A percentile compares a stretch with the other conserved stretches of the same genome.
phyloP scores from a whole-genome alignment of 2,888 invertebrate species.

The Noctua pronuba region DNA sequence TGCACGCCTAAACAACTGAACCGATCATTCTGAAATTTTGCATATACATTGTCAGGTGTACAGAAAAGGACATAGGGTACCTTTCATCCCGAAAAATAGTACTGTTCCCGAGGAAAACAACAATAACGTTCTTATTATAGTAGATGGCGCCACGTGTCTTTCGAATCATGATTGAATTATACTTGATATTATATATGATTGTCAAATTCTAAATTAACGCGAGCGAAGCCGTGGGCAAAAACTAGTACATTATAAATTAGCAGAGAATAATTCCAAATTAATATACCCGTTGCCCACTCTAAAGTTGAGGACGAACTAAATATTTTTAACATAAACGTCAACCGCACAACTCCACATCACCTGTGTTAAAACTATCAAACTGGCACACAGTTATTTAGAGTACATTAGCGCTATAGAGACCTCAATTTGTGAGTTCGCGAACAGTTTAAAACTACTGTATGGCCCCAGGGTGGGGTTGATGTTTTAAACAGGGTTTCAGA shows the following conservation, averaged over 20 bases:
- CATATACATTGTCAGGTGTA: no score
- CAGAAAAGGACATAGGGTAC: no score
- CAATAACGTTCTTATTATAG: no score
- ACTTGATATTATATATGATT: no score
- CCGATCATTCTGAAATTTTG: no score
- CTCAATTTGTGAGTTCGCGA: constrained; percentile 77
- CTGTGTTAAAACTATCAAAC: constrained; percentile 68
- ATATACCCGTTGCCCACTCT: neutral
- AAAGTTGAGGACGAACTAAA: constrained; percentile 17
- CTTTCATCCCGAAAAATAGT: no score
- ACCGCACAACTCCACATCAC: constrained; percentile 49
- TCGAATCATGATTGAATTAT: no score
- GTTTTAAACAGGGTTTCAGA: constrained; percentile 71
- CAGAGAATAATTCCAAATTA: neutral
- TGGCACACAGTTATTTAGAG: constrained; percentile 68
- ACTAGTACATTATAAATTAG: neutral
- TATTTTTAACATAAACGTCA: constrained; percentile 45
- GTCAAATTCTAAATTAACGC: no score
- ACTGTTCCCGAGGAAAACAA: no score
- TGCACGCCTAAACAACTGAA: no score
- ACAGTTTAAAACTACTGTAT: constrained; percentile 77
- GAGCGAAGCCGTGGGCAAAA: no score
- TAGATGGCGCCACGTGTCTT: no score
- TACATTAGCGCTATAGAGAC: constrained; percentile 75
- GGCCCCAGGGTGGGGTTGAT: constrained; percentile 71